These are phyloP conservation scores for Brachionus sp. DNA, from an alignment of 1,140 invertebrate species.

Conservation along the genomic window DNA sequence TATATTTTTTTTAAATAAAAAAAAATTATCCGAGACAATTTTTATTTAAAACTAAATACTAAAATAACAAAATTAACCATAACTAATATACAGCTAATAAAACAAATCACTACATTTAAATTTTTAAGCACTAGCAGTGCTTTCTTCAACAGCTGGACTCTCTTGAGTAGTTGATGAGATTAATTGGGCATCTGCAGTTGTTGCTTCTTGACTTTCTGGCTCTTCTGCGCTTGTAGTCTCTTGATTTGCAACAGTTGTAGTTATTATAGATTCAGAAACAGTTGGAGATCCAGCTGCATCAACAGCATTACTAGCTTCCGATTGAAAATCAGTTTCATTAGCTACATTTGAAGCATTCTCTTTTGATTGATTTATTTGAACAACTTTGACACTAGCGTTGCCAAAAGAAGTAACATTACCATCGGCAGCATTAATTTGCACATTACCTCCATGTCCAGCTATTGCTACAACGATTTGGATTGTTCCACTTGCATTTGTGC, in stretches of 20 bases:
- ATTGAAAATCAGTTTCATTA: not conserved
- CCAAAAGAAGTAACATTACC: slow-evolving; percentile 13
- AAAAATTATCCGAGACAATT: not conserved
- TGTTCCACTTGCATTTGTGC: not conserved
- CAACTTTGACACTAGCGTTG: slow-evolving; percentile 13
- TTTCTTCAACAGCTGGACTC: not conserved
- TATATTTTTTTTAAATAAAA: not conserved
- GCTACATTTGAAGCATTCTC: not conserved
- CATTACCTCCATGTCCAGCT: slow-evolving; percentile 4
- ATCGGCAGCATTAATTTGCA: not conserved
- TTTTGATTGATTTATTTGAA: not conserved
- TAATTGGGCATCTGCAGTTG: not conserved
- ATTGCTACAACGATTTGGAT: slow-evolving; percentile 21
- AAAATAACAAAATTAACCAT: not conserved
- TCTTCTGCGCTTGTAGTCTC: not conserved
- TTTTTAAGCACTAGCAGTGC: not conserved
- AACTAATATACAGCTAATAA: slow-evolving; percentile 2
- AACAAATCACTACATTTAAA: not conserved
- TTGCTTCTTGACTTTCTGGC: not conserved
- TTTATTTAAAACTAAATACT: not conserved
- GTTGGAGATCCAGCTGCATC: not conserved
- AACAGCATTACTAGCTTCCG: not conserved
- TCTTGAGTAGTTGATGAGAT: not conserved
- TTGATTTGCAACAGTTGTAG: not conserved
- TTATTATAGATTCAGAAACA: not conserved